A percentile compares a stretch with the other conserved stretches of the same genome.
phyloP scores from a whole-genome alignment of 2,113 vertebrate species.

The Anthoscopus minutus region DNA sequence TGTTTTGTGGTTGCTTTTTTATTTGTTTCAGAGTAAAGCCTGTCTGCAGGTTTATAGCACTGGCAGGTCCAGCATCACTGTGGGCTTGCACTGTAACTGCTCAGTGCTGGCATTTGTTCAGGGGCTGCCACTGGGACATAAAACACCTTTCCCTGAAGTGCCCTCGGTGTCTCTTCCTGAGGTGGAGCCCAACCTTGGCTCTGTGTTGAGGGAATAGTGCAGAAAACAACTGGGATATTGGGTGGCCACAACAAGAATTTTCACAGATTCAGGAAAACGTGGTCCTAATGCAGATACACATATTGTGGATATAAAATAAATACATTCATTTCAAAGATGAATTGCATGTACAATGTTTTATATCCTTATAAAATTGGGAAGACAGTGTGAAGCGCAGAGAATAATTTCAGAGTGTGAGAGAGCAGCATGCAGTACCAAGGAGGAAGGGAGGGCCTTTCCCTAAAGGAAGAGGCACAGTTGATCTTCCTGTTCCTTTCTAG shows the following conservation, averaged over 20 bases:
- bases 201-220: background rate
- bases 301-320: background rate
- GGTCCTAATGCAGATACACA: too few species aligned
- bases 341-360: background rate
- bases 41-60: background rate
- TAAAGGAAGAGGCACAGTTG: background rate
- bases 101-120: background rate
- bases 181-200: background rate
- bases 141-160: background rate
- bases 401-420: background rate
- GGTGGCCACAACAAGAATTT: background rate
- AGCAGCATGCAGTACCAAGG: background rate
- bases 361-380: background rate
- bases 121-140: background rate
- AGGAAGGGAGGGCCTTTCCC: background rate
- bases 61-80: background rate
- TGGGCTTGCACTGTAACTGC: background rate
- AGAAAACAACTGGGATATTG: rapidly evolving
- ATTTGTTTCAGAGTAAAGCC: background rate
- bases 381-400: background rate
- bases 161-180: background rate
- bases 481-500: background rate
- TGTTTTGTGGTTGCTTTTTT: background rate
- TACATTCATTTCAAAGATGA: background rate
- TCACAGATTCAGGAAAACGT: background rate